Evolutionary conservation across 92 coral and sea anemone genomes (phyloP), one percentile per base, ranked within the genome.

Genomic region (Parazoanthus swiftii): DNA sequence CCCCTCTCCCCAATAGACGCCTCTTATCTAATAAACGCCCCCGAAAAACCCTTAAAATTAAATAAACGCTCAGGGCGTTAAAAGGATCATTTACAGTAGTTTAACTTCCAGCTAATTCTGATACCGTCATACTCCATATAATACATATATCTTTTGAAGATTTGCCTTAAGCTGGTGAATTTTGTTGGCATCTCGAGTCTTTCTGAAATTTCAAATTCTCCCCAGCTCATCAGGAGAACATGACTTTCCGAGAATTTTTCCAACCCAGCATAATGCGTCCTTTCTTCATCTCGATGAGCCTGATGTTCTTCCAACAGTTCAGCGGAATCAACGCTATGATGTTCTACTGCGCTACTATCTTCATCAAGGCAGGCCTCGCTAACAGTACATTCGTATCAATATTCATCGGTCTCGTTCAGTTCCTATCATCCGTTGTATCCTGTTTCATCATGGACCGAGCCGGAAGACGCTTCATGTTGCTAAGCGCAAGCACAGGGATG

Each of bases 291-390:
- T 93, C 96, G 86, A 86, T 95, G 93, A 48, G 91, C 5, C 89
- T 95, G 79, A 94, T 91, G 80, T 93, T 95, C 86, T 95, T 95
- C 88, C 98, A 95, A 48, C 96, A 95, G 75, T 90, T 83, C 76
- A 92, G 94, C 33, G 98, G 98, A n/a, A 91, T 93, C 86, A 95
- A 95, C 91, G 98, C 96, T 5, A 90, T 95, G 48, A 93, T 93
- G 94, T 95, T 95, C 85, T 95, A 95, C 90, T 86, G 90, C 43
- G 98, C 98, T 6, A 95, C 96, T 20, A 95, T 95, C 90, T 95
- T 95, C 87, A 77, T 86, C 71, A 93, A 88, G 82, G 98, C 98
- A 20, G 98, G 98, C 29, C 92, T 93, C 56, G 73, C 77, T 18
- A 84, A 92, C 83, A 93, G 95, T 77, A 95, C 98, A 23, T 80